These are phyloP conservation scores for Lagria hirta DNA, from an alignment of 2,888 invertebrate species.

Conservation along the genomic window DNA sequence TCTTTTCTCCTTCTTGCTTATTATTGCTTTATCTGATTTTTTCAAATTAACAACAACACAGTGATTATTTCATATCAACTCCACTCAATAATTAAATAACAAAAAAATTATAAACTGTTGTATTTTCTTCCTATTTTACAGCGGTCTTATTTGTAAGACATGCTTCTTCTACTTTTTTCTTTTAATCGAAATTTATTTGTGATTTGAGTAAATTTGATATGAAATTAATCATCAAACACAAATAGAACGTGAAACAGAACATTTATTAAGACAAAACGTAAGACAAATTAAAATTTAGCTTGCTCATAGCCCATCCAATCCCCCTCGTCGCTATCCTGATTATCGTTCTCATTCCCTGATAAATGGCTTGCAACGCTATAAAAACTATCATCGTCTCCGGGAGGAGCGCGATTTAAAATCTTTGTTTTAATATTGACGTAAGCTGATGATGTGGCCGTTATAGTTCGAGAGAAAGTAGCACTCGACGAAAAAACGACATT, in stretches of 20 bases:
- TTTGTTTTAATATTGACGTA: conserved; percentile 37
- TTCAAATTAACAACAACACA: no score
- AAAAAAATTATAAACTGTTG: conserved; percentile 19
- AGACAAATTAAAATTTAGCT: conserved; percentile 48
- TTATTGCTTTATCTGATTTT: no score
- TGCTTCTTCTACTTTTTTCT: no score
- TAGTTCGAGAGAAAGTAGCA: conserved; percentile 43
- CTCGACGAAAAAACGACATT: conserved; percentile 41
- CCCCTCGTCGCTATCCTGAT: conserved; percentile 38
- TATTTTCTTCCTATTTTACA: no score
- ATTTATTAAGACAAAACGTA: conserved; percentile 16
- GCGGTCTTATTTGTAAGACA: no score
- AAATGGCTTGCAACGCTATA: conserved; percentile 4
- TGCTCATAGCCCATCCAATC: conserved; percentile 52
- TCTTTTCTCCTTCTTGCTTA: no score
- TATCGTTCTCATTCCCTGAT: background rate
- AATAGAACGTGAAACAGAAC: conserved; percentile 13
- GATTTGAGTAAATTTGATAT: no score
- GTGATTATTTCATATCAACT: no score
- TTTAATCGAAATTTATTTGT: no score
- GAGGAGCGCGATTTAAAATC: conserved; percentile 1
- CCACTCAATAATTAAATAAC: no score
- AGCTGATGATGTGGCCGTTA: conserved; percentile 33
- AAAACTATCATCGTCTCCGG: conserved; percentile 9
- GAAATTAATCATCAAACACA: no score